Percentiles rank a stretch among this genome's conserved stretches.
These are phyloP conservation scores for Zoanthus gigantus DNA, from an alignment of 92 coral and sea anemone genomes.

Conservation along the genomic window DNA sequence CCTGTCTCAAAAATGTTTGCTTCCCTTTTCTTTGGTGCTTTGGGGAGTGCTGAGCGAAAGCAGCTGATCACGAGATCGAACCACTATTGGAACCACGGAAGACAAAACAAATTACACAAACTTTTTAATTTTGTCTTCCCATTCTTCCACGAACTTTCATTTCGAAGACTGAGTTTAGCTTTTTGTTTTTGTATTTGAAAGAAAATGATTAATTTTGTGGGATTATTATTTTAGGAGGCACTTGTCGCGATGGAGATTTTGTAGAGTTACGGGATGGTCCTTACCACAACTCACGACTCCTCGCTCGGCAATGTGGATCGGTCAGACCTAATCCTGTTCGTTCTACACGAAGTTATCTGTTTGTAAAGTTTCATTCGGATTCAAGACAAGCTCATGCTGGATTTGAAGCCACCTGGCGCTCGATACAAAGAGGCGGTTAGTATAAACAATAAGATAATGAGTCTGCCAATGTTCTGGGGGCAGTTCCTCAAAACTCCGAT, in stretches of 20 bases:
- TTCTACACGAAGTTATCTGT: conserved; percentile 63
- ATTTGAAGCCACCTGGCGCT: conserved; percentile 69
- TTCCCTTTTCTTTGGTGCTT: too few species aligned
- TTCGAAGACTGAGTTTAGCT: neutral
- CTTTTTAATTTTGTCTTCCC: too few species aligned
- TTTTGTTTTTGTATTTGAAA: neutral
- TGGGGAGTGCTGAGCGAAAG: too few species aligned
- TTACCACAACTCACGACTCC: conserved; percentile 49
- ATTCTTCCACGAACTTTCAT: neutral
- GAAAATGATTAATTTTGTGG: neutral
- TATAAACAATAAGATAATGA: neutral
- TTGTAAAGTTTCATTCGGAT: conserved; percentile 77
- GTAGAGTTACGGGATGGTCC: conserved; percentile 80
- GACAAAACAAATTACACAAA: too few species aligned
- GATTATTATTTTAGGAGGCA: conserved; percentile 33
- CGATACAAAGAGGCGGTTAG: conserved; percentile 42
- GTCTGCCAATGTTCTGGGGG: too few species aligned
- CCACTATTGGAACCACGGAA: too few species aligned
- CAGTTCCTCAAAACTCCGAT: too few species aligned
- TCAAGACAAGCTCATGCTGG: conserved; percentile 57
- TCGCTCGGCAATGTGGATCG: conserved; percentile 76
- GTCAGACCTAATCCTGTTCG: conserved; percentile 44
- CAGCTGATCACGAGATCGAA: too few species aligned
- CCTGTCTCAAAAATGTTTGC: too few species aligned
- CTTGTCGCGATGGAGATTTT: conserved; percentile 67